Evolutionary conservation across 2,113 vertebrate species (phyloP).

Genomic region (Myotis lucifugus): DNA sequence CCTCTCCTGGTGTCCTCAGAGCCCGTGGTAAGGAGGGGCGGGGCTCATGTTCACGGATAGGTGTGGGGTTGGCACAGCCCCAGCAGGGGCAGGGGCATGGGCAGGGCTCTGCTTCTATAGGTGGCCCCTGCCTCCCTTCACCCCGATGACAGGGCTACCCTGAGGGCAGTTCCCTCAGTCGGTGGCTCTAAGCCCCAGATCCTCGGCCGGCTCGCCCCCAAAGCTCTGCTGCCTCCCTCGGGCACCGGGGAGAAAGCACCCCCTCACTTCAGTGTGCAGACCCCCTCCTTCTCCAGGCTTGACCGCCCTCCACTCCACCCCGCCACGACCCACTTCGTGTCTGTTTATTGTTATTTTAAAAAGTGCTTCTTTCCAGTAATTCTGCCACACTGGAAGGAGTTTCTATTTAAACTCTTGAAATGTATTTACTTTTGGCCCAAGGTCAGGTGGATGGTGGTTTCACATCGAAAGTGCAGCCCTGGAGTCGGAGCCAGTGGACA

Average conservation of each 20-base stretch:
- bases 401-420: background rate
- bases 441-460: background rate
- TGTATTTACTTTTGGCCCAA: background rate
- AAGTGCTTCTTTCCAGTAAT: background rate
- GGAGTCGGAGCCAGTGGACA: background rate
- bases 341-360: background rate
- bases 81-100: background rate
- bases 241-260: no score
- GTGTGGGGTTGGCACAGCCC: background rate
- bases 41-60: background rate
- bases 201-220: rapidly evolving
- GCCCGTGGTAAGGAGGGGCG: background rate
- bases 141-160: background rate
- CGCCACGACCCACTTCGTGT: background rate
- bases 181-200: background rate
- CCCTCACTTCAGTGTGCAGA: no score
- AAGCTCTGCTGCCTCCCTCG: background rate
- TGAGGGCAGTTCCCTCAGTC: no score
- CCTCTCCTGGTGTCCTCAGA: background rate
- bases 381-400: background rate
- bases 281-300: background rate
- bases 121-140: background rate
- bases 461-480: background rate
- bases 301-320: background rate
- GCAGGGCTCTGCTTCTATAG: background rate